These are phyloP conservation scores for Empis stercorea DNA, from an alignment of 2,888 invertebrate species.

Conservation along the genomic window DNA sequence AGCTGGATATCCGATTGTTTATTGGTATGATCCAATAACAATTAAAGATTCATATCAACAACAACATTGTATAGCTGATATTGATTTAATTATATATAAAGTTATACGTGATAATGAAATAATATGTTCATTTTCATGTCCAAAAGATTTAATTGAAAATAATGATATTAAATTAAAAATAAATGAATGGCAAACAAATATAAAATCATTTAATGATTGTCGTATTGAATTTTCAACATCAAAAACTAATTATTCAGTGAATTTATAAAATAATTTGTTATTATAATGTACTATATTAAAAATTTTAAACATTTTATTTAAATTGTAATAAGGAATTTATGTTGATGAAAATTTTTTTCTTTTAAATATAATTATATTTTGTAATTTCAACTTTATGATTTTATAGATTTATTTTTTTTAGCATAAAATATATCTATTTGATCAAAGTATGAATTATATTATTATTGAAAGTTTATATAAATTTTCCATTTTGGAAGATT, in stretches of 20 bases:
- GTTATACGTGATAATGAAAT: slow-evolving; percentile 4
- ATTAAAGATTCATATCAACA: slow-evolving; percentile 2
- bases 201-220: slow-evolving; percentile 1
- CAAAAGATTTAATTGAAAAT: slow-evolving; percentile 4
- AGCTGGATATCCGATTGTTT: slow-evolving; percentile 26
- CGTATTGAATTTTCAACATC: not conserved
- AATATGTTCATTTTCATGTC: slow-evolving; percentile 12
- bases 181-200: slow-evolving; percentile 3
- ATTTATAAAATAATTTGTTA: not conserved
- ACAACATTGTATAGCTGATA: slow-evolving; percentile 9
- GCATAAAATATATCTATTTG: too few relatives aligned
- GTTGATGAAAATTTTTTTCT: too few relatives aligned
- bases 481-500: too few relatives aligned
- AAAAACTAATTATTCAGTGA: not conserved
- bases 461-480: too few relatives aligned
- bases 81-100: slow-evolving; percentile 8
- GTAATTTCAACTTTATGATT: too few relatives aligned
- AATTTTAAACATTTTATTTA: too few relatives aligned
- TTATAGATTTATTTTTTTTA: too few relatives aligned
- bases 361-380: too few relatives aligned
- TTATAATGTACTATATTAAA: too few relatives aligned
- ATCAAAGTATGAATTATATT: too few relatives aligned
- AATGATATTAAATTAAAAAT: slow-evolving; percentile 3
- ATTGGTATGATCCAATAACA: slow-evolving; percentile 17
- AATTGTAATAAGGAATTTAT: too few relatives aligned